phyloP scores from a whole-genome alignment of 2,797 vertebrate genomes.

The Rhincodon typus region DNA sequence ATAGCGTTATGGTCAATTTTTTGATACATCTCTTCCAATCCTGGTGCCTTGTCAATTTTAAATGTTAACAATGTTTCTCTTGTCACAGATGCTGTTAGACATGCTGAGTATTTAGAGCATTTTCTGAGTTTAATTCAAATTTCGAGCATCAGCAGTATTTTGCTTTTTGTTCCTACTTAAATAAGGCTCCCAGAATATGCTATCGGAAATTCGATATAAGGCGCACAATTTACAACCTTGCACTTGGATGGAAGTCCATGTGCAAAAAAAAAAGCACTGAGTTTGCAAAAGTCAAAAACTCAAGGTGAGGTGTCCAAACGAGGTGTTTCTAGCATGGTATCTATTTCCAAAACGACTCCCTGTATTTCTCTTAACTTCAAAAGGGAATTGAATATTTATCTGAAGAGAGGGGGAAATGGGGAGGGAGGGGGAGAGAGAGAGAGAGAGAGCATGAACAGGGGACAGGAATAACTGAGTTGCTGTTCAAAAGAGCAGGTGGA shows the following conservation, averaged over 20 bases:
- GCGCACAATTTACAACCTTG: background rate
- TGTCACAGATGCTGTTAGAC: background rate
- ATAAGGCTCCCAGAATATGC: background rate
- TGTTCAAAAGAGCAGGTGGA: background rate
- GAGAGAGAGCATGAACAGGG: background rate
- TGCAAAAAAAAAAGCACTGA: background rate
- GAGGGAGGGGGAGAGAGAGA: background rate
- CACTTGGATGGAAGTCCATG: background rate
- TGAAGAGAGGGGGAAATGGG: too few species aligned
- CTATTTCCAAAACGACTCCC: background rate
- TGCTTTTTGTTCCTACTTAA: background rate
- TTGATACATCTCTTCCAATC: too few species aligned
- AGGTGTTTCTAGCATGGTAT: background rate
- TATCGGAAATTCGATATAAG: background rate
- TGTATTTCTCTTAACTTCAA: background rate
- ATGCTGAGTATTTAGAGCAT: background rate
- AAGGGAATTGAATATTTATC: background rate
- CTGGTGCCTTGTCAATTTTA: too few species aligned
- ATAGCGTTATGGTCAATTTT: background rate
- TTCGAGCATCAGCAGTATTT: background rate
- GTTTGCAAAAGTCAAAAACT: background rate
- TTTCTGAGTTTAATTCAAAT: background rate
- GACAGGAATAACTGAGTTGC: background rate
- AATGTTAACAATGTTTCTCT: background rate
- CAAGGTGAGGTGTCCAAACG: background rate